These are phyloP conservation scores for Gopherus flavomarginatus DNA, from an alignment of 2,113 vertebrate genomes.

Conservation along the genomic window DNA sequence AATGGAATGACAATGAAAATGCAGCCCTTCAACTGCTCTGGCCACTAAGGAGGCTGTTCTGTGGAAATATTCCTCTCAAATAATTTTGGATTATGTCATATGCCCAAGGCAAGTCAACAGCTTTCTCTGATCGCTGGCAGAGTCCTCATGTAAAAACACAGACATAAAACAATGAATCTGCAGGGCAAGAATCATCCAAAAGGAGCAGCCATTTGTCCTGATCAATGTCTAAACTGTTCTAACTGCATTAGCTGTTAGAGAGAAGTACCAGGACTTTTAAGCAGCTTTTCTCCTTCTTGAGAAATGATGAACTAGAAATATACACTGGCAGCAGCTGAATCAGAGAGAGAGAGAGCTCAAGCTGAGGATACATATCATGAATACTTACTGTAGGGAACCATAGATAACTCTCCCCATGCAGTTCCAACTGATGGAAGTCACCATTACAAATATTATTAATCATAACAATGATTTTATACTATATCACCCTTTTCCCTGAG, in stretches of 20 bases:
- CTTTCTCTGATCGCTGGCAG: slow-evolving; percentile 50
- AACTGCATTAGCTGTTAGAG: neutral
- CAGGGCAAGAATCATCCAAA: neutral
- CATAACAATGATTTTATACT: neutral
- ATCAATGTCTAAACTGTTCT: neutral
- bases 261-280: slow-evolving; percentile 8
- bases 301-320: neutral
- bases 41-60: neutral
- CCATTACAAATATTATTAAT: neutral
- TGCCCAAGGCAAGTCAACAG: slow-evolving; percentile 13
- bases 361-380: neutral
- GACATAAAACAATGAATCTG: neutral
- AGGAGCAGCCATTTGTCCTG: neutral
- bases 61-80: slow-evolving; percentile 23
- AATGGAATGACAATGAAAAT: slow-evolving; percentile 53
- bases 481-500: neutral
- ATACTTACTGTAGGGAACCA: neutral
- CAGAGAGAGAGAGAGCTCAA: neutral
- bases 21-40: slow-evolving; percentile 10
- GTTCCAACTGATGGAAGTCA: neutral
- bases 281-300: neutral
- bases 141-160: slow-evolving; percentile 20
- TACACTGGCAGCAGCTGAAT: neutral
- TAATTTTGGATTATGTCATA: slow-evolving; percentile 36
- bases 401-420: neutral